Percentiles rank a stretch among this genome's conserved stretches.
Evolutionary conservation across 2,888 invertebrate species (phyloP).

Genomic region (Drosophila setosimentum): DNA sequence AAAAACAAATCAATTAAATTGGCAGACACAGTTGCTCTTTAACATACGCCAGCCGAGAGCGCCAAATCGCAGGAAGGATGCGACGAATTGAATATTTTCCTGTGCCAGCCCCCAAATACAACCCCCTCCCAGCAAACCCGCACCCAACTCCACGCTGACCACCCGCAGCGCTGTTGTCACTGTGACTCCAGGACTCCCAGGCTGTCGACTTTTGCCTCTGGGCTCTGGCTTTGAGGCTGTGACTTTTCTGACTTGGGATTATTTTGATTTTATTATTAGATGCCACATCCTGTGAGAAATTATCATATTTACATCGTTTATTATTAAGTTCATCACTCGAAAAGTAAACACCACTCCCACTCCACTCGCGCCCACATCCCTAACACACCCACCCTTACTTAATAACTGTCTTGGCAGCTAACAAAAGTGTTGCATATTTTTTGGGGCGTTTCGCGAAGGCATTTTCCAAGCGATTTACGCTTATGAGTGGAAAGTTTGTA

Average conservation of each 20-base stretch:
- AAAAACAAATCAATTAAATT: slow-evolving; percentile 85
- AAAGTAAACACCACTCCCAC: slow-evolving; percentile 33
- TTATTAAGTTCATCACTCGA: slow-evolving; percentile 85
- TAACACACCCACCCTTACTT: slow-evolving; percentile 32
- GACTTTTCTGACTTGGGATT: slow-evolving; percentile 80
- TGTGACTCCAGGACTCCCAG: slow-evolving; percentile 12
- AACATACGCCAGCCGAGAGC: slow-evolving; percentile 49
- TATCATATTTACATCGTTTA: slow-evolving; percentile 86
- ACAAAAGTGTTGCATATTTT: slow-evolving; percentile 74
- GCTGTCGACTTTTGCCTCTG: slow-evolving; percentile 2
- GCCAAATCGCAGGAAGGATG: slow-evolving; percentile 81
- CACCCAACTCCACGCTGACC: slow-evolving; percentile 38
- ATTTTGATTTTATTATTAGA: slow-evolving; percentile 85
- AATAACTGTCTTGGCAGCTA: slow-evolving; percentile 55
- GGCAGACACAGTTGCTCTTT: slow-evolving; percentile 51
- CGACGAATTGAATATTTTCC: slow-evolving; percentile 83
- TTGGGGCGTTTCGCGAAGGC: slow-evolving; percentile 38
- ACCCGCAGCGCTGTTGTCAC: slow-evolving; percentile 75
- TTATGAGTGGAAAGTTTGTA: slow-evolving; percentile 58
- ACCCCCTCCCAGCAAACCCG: not conserved
- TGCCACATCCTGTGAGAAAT: slow-evolving; percentile 85
- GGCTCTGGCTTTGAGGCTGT: slow-evolving; percentile 30
- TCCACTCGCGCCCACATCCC: not conserved
- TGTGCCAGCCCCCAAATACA: slow-evolving; percentile 34
- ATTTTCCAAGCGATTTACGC: slow-evolving; percentile 60